Evolutionary conservation across 2,797 vertebrate genomes (phyloP), one percentile per base, ranked within the genome.

Genomic region (Gymnopithys bicolor): DNA sequence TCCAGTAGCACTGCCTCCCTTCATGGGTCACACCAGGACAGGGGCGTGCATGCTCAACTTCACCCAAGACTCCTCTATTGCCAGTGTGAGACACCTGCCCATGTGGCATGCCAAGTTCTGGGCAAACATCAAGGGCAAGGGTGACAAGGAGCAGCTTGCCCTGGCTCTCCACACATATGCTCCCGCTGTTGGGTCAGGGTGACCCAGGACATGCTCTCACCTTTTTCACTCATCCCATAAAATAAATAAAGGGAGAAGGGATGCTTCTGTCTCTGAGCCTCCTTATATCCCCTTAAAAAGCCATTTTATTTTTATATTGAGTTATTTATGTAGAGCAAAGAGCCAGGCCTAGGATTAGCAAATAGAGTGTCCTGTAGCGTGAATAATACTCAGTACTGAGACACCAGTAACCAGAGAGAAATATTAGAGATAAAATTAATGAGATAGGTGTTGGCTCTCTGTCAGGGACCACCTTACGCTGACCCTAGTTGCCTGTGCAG

Each of bases 351-450:
- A 18, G 24, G 81, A 88, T 91, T 79, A 93, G 46, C 56, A 76
- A 93, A 79, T 43, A 90, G 59, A 33, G 53, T 8, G 2, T 91
- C 45, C 81, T 92, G 41, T 89, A 83, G 85, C 43, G 5, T 2
- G 1, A 4, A 2, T 70, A 90, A 32, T 91, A 56, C 27, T 71
- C 8, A 3, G 51, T 75, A 23, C 66, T 53, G 78, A 84, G 62
- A 53, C 77, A 74, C 43, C 73, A 32, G n/a, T 52, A 87, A 70
- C 75, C 81, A 46, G 88, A 88, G 86, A 89, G 60, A 89, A 89
- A 90, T 92, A 84, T 51, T 52, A 53, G 81, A 93, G 62, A 94
- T 74, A 87, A 83, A 83, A 90, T 84, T 84, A 82, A 89, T 73
- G 91, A 92, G 78, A 84, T 95, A 94, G 60, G 49, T 55, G 52